A percentile compares a stretch with the other conserved stretches of the same genome.
Evolutionary conservation across 2,113 vertebrate species (phyloP).

Genomic region (Clinocottus analis): DNA sequence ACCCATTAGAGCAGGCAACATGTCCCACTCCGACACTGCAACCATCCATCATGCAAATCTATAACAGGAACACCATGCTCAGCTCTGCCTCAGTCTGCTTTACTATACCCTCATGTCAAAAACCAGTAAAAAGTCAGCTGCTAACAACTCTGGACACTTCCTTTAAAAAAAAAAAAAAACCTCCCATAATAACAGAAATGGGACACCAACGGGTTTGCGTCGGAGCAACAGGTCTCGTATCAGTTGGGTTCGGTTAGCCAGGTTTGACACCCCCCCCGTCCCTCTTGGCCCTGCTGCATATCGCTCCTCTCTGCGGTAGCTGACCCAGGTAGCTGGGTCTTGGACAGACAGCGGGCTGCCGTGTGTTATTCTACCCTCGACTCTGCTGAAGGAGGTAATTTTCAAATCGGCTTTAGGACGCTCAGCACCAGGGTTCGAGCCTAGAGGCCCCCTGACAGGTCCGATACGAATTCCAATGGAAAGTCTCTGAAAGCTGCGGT

Average conservation of each 20-base stretch:
- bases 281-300: constrained; percentile 29
- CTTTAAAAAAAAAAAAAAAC: constrained; percentile 51
- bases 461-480: constrained; percentile 66
- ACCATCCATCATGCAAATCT: constrained; percentile 84
- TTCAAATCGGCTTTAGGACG: constrained; percentile 67
- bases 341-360: constrained; percentile 51
- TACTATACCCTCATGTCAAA: constrained; percentile 70
- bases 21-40: constrained; percentile 70
- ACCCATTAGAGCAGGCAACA: constrained; percentile 79
- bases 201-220: constrained; percentile 53
- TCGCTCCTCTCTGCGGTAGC: constrained; percentile 61
- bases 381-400: constrained; percentile 64
- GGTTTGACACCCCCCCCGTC: constrained; percentile 56
- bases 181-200: constrained; percentile 71
- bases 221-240: constrained; percentile 67
- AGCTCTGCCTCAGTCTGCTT: constrained; percentile 59
- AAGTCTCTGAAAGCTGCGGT: constrained; percentile 63
- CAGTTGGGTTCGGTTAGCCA: constrained; percentile 57
- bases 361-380: constrained; percentile 68
- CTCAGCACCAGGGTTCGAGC: constrained; percentile 46
- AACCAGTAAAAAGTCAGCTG: constrained; percentile 61
- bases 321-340: constrained; percentile 64
- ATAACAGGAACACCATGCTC: constrained; percentile 60
- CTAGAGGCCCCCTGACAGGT: constrained; percentile 56
- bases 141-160: constrained; percentile 79